A percentile compares a stretch with the other conserved stretches of the same genome.
phyloP scores from a whole-genome alignment of 2,113 vertebrate species.

The Gasterosteus nipponicus region DNA sequence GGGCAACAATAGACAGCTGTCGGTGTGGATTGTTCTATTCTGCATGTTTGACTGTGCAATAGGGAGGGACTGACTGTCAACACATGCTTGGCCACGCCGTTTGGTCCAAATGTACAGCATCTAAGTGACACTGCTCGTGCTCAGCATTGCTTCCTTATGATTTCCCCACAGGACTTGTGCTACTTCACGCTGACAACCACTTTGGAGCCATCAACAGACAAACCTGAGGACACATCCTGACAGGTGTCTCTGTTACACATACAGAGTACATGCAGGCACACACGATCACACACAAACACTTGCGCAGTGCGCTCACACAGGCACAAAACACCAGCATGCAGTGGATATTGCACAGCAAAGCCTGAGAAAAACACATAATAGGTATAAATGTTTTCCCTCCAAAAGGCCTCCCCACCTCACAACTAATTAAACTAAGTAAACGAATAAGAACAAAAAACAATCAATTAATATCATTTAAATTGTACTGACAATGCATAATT shows the following conservation, averaged over 20 bases:
- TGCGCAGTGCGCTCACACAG: background rate
- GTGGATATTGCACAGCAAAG: background rate
- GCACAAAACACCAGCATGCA: conserved; percentile 4
- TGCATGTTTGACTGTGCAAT: conserved; percentile 13
- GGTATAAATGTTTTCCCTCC: background rate
- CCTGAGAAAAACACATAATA: background rate
- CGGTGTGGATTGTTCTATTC: background rate
- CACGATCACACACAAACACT: background rate
- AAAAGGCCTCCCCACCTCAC: background rate
- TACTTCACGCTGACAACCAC: conserved; percentile 78
- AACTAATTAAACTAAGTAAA: background rate
- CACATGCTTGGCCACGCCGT: conserved; percentile 41
- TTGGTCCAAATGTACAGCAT: conserved; percentile 50
- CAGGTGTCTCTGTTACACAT: conserved; percentile 63
- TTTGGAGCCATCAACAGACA: conserved; percentile 71
- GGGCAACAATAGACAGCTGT: background rate
- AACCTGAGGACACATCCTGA: conserved; percentile 68
- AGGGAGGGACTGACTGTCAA: conserved; percentile 9
- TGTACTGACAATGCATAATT: background rate
- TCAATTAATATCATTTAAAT: background rate
- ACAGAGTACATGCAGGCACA: conserved; percentile 15
- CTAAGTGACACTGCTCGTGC: conserved; percentile 57
- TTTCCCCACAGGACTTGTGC: conserved; percentile 73
- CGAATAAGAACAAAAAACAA: background rate
- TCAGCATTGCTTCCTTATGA: conserved; percentile 66